Evolutionary conservation across 2,888 invertebrate species (phyloP).

Genomic region (Theodoxus fluviatilis): DNA sequence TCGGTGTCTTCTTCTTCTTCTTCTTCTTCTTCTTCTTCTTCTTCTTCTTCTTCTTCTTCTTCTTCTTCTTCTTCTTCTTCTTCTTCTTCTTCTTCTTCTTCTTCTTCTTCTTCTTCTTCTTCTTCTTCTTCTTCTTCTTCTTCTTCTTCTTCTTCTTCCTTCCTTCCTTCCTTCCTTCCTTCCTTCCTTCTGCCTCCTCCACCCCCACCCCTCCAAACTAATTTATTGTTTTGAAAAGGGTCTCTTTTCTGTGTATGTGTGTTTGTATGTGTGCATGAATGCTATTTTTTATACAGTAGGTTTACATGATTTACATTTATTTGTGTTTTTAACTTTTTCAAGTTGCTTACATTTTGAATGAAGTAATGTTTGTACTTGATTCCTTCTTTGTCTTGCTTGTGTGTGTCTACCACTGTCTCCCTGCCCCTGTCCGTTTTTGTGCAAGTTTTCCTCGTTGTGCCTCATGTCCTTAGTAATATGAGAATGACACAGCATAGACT

Average conservation of each 20-base stretch:
- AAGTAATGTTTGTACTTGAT: no score
- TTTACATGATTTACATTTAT: no score
- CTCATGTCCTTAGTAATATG: not conserved
- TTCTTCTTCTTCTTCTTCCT: not conserved
- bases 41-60: not conserved
- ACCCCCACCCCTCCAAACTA: not conserved
- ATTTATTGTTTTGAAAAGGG: not conserved
- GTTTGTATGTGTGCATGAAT: not conserved
- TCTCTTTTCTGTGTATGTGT: not conserved
- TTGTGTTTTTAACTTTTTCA: no score
- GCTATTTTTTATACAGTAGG: not conserved
- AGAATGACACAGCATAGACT: not conserved
- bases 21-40: not conserved
- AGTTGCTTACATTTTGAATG: no score
- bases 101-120: constrained; percentile 5
- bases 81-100: constrained; percentile 1
- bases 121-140: not conserved
- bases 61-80: constrained; percentile 1
- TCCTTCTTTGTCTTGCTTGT: no score
- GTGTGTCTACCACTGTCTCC: no score
- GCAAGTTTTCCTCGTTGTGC: no score
- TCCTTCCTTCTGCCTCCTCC: not conserved
- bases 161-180: not conserved
- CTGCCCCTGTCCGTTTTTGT: no score
- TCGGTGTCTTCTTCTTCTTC: not conserved